Conservation (phyloP, 2,113 vertebrate genomes). For the Athene noctua region DNA sequence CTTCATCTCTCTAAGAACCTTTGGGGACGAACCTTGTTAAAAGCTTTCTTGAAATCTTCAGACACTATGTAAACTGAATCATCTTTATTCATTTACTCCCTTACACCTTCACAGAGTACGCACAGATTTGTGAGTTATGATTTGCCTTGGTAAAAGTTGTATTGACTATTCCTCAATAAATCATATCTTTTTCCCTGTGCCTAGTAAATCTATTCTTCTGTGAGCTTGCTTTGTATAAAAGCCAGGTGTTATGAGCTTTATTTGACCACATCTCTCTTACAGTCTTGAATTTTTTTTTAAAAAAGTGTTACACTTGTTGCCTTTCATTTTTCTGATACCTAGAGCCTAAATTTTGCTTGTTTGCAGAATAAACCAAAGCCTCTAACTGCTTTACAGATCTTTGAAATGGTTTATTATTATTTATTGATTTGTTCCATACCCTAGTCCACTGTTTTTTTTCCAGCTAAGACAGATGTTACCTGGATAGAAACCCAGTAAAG, state of each 20-base stretch:
- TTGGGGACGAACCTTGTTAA: neutral
- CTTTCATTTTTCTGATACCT: neutral
- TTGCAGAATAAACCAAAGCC: neutral
- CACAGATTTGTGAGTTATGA: neutral
- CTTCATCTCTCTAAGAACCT: neutral
- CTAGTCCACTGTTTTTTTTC: neutral
- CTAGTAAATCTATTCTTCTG: neutral
- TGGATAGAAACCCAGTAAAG: neutral
- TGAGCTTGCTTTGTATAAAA: neutral
- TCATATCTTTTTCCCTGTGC: fast-evolving
- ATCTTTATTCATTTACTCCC: neutral
- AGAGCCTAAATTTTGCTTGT: neutral
- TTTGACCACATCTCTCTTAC: neutral
- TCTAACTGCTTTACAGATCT: neutral
- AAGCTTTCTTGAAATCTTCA: neutral
- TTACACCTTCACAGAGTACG: neutral
- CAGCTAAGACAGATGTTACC: neutral
- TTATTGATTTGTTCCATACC: neutral
- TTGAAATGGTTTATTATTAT: neutral
- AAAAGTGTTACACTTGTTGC: neutral
- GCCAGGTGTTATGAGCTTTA: fast-evolving
- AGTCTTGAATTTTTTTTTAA: neutral
- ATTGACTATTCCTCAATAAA: neutral
- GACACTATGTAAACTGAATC: neutral
- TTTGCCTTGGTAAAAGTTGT: neutral